Conservation (phyloP, 2,888 invertebrate genomes). For the Dicycla oo region DNA sequence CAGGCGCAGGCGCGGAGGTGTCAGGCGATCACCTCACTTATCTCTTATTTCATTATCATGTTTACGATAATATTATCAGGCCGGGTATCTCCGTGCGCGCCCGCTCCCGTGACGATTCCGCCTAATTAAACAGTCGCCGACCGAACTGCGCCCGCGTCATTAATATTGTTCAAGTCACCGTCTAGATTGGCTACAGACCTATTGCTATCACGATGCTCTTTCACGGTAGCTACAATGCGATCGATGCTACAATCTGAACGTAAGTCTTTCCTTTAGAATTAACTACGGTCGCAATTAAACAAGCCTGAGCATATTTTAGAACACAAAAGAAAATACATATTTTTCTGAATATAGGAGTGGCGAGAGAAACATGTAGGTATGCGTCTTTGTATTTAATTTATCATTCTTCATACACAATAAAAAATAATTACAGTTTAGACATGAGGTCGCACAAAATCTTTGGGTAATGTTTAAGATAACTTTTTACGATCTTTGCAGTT, state of each 20-base stretch:
- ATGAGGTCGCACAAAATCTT: conserved; percentile 7
- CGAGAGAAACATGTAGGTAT: not conserved
- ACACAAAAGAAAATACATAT: not conserved
- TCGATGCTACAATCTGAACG: conserved; percentile 17
- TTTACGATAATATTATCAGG: conserved; percentile 71
- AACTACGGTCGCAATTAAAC: conserved; percentile 10
- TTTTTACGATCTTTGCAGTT: conserved; percentile 1
- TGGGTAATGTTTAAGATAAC: not conserved
- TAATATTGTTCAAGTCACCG: conserved; percentile 71
- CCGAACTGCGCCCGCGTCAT: conserved; percentile 61
- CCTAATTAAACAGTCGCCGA: conserved; percentile 65
- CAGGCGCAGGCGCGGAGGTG: conserved; percentile 37
- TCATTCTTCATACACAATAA: not conserved
- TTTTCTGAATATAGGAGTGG: not conserved
- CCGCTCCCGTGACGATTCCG: conserved; percentile 55
- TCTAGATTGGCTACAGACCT: conserved; percentile 67
- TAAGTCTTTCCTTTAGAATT: conserved; percentile 19
- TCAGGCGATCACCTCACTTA: conserved; percentile 69
- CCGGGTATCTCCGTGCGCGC: conserved; percentile 52
- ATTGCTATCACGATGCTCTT: conserved; percentile 75
- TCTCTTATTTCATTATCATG: conserved; percentile 73
- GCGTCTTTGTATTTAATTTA: not conserved
- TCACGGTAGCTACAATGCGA: conserved; percentile 54
- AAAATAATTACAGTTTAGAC: not conserved
- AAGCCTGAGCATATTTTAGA: not conserved